Evolutionary conservation across 2,888 invertebrate genomes (phyloP).

Genomic region (Auanema freiburgensis): DNA sequence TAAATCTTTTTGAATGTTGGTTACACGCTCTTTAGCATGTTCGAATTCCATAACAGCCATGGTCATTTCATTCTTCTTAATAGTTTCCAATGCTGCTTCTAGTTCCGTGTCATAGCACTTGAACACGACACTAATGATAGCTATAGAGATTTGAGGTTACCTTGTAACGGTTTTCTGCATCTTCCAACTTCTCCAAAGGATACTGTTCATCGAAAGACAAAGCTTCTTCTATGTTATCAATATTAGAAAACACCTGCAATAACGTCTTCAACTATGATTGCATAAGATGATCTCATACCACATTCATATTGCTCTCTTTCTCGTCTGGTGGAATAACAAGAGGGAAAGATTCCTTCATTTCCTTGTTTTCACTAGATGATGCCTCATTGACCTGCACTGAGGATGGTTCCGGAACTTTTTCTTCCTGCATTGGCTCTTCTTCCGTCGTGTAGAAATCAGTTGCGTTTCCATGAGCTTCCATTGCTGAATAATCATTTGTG

Average conservation of each 20-base stretch:
- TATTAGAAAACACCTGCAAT: constrained; percentile 29
- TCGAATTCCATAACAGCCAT: constrained; percentile 54
- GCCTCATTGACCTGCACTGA: neutral
- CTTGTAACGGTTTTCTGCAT: constrained; percentile 28
- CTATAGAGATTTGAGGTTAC: too few species aligned
- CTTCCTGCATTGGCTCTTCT: constrained; percentile 14
- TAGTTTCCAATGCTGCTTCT: constrained; percentile 29
- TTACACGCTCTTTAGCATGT: constrained; percentile 34
- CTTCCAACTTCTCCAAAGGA: constrained; percentile 43
- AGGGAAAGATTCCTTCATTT: constrained; percentile 9
- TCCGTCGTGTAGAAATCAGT: constrained; percentile 30
- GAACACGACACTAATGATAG: neutral
- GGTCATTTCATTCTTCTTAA: constrained; percentile 53
- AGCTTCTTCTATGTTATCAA: constrained; percentile 40
- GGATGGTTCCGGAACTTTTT: neutral
- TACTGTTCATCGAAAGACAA: constrained; percentile 42
- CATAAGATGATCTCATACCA: neutral
- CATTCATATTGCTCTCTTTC: neutral
- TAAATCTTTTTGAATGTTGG: constrained; percentile 12
- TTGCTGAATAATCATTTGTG: constrained; percentile 50
- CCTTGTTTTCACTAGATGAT: constrained; percentile 3
- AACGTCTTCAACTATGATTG: neutral
- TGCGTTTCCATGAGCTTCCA: constrained; percentile 55
- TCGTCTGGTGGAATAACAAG: neutral
- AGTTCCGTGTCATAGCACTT: constrained; percentile 22